Evolutionary conservation across 2,113 vertebrate genomes (phyloP).

Genomic region (Indicator indicator): DNA sequence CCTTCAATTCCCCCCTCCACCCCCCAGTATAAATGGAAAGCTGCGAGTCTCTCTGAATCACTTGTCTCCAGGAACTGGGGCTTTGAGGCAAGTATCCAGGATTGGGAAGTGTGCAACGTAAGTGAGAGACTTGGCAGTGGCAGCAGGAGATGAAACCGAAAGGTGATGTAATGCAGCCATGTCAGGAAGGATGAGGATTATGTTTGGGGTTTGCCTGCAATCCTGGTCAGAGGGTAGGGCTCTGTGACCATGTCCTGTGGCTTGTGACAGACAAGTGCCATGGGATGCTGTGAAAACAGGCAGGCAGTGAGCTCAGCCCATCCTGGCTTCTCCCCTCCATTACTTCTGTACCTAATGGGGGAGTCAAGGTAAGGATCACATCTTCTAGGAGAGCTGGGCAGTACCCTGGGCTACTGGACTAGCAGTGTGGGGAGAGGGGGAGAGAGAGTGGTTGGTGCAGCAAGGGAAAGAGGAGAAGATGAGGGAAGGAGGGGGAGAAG

Average conservation of each 20-base stretch:
- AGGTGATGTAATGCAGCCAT: not conserved
- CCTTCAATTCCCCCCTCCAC: not conserved
- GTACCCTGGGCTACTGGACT: not conserved
- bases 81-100: not conserved
- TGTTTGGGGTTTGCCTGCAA: not conserved
- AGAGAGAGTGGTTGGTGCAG: not conserved
- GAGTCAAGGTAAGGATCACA: accelerated
- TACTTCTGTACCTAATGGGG: not conserved
- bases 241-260: not conserved
- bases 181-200: not conserved
- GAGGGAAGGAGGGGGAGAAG: not conserved
- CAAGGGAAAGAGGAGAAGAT: not conserved
- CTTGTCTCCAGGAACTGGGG: not conserved
- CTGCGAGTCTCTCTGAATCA: constrained; percentile 16
- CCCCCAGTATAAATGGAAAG: not conserved
- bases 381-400: not conserved
- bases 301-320: not conserved
- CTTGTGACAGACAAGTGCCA: accelerated
- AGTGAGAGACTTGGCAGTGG: not conserved
- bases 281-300: not conserved
- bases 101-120: not conserved
- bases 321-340: not conserved
- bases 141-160: not conserved
- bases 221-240: not conserved
- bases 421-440: not conserved